Percentiles rank a stretch among this genome's conserved stretches.
Conservation (phyloP, 2,797 vertebrate species). For the Pyrocephalus nanus region DNA sequence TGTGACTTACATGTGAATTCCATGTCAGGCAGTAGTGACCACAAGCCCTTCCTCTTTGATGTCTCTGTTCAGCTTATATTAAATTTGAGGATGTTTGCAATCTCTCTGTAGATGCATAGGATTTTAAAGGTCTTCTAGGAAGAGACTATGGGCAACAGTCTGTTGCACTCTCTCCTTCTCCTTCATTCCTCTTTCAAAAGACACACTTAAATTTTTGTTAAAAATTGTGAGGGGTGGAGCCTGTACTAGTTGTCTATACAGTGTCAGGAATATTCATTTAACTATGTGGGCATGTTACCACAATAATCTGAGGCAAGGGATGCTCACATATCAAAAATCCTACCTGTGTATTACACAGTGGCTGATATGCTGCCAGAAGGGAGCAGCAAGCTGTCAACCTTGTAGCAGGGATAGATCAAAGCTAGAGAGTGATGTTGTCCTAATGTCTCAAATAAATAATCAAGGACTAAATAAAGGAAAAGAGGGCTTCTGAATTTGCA, state of each 20-base stretch:
- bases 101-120: not conserved
- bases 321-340: not conserved
- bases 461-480: not conserved
- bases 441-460: not conserved
- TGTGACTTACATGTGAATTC: conserved; percentile 46
- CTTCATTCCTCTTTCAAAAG: not conserved
- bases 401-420: not conserved
- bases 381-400: not conserved
- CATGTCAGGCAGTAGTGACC: not conserved
- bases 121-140: not conserved
- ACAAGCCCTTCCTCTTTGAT: conserved; percentile 2
- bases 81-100: not conserved
- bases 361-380: not conserved
- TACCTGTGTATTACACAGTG: not conserved
- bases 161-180: not conserved
- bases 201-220: not conserved
- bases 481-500: not conserved
- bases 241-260: not conserved
- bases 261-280: not conserved
- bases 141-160: not conserved
- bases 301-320: not conserved
- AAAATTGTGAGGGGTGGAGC: not conserved
- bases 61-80: not conserved
- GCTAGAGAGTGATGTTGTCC: not conserved
- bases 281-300: not conserved